A percentile compares a stretch with the other conserved stretches of the same genome.
These are phyloP conservation scores for Crossaster papposus DNA, from an alignment of 53 echinoderm and acorn worm genomes.

Conservation along the genomic window DNA sequence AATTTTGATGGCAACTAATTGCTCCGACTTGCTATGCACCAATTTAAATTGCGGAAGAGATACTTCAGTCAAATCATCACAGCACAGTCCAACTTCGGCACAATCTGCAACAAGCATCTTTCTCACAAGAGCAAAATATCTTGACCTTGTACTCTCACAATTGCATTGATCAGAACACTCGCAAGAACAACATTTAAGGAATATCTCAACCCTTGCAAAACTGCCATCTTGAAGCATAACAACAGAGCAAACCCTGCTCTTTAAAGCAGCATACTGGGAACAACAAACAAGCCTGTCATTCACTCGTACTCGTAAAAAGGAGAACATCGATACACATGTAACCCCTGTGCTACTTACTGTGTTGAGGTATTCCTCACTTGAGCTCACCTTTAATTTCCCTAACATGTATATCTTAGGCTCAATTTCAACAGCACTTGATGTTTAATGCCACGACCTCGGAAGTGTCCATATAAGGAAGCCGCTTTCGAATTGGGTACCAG, in stretches of 20 bases:
- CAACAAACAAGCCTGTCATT: conserved; percentile 10
- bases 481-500: conserved; percentile 19
- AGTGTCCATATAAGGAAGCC: conserved; percentile 7
- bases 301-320: conserved; percentile 15
- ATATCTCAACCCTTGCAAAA: conserved; percentile 21
- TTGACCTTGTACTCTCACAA: conserved; percentile 24
- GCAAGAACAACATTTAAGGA: conserved; percentile 26
- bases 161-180: conserved; percentile 12
- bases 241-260: conserved; percentile 24
- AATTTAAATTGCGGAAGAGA: conserved; percentile 12
- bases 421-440: conserved; percentile 11
- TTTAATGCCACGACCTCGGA: conserved; percentile 6
- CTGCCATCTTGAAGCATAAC: conserved; percentile 27
- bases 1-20: conserved; percentile 8
- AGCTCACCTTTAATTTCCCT: neutral
- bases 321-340: neutral
- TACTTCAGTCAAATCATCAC: conserved; percentile 27
- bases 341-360: neutral
- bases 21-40: neutral
- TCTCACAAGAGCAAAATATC: conserved; percentile 12
- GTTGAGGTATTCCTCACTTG: neutral
- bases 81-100: conserved; percentile 17
- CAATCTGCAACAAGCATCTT: conserved; percentile 13
- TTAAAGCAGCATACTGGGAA: conserved; percentile 22
- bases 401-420: conserved; percentile 6